Evolutionary conservation across 2,113 vertebrate genomes (phyloP).

Genomic region (Polypterus bichir): DNA sequence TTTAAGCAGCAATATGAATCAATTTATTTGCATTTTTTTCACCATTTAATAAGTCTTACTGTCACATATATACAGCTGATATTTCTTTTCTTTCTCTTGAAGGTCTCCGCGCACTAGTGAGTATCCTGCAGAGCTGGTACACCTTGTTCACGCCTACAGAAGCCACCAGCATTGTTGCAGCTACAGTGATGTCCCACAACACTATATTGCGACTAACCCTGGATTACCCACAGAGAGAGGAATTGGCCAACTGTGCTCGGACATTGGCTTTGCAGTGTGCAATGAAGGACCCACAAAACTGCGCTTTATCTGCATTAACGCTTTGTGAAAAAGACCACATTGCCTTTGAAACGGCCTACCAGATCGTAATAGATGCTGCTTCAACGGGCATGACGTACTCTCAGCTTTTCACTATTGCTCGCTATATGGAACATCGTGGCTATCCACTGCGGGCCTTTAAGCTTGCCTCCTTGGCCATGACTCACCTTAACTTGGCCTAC

Average conservation of each 20-base stretch:
- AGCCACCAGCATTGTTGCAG: slow-evolving; percentile 91
- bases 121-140: slow-evolving; percentile 96
- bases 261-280: slow-evolving; percentile 90
- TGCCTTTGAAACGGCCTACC: slow-evolving; percentile 94
- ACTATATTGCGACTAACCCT: slow-evolving; percentile 88
- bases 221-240: slow-evolving; percentile 88
- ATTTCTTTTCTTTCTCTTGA: slow-evolving; percentile 4
- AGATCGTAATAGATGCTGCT: slow-evolving; percentile 90
- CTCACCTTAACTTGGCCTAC: slow-evolving; percentile 93
- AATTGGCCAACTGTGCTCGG: slow-evolving; percentile 86
- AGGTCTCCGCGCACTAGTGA: slow-evolving; percentile 85
- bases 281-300: slow-evolving; percentile 97
- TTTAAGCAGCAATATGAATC: too few species aligned
- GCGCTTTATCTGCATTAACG: slow-evolving; percentile 87
- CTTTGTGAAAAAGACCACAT: slow-evolving; percentile 97
- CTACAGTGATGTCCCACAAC: slow-evolving; percentile 92
- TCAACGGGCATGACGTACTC: slow-evolving; percentile 91
- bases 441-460: slow-evolving; percentile 94
- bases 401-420: slow-evolving; percentile 92
- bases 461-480: slow-evolving; percentile 89
- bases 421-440: slow-evolving; percentile 96
- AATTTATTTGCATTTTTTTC: too few species aligned
- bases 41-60: background rate
- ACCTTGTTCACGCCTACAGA: slow-evolving; percentile 94
- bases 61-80: background rate